Percentiles rank a stretch among this genome's conserved stretches.
Conservation (phyloP, 2,888 invertebrate genomes). For the Epirrhoe tristata region DNA sequence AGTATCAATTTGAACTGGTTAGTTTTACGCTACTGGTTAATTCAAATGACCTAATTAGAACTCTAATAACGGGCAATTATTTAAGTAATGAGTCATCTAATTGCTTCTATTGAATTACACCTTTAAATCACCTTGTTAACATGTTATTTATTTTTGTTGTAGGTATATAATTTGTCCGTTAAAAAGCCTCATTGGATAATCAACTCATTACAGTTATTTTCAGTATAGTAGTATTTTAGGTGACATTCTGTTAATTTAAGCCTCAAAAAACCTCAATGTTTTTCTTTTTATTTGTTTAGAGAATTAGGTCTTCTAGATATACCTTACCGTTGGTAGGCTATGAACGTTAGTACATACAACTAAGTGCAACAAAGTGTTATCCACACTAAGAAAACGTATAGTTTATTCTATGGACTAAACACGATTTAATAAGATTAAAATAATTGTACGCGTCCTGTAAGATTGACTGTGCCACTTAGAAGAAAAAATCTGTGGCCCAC, state of each 20-base stretch:
- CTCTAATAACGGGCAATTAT: conserved; percentile 10
- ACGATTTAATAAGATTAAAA: conserved; percentile 84
- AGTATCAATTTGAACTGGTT: conserved; percentile 8
- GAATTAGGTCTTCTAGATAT: too few species aligned
- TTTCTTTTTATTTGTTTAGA: too few species aligned
- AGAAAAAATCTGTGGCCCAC: conserved; percentile 69
- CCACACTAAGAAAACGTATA: conserved; percentile 51
- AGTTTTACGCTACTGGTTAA: conserved; percentile 13
- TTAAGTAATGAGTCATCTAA: conserved; percentile 15
- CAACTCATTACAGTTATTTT: neutral
- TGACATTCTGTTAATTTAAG: too few species aligned
- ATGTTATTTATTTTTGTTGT: neutral
- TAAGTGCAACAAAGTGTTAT: too few species aligned
- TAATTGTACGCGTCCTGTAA: conserved; percentile 81
- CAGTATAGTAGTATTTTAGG: too few species aligned
- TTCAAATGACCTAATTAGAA: conserved; percentile 24
- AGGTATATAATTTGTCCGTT: neutral
- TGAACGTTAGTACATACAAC: too few species aligned
- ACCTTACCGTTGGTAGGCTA: too few species aligned
- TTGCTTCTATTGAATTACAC: conserved; percentile 5
- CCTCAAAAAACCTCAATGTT: too few species aligned
- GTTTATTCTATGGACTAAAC: conserved; percentile 48
- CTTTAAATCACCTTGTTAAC: neutral
- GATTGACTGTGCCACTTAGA: conserved; percentile 67
- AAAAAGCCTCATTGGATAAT: neutral